phyloP scores from a whole-genome alignment of 2,888 invertebrate genomes.

The Eupithecia centaureata region DNA sequence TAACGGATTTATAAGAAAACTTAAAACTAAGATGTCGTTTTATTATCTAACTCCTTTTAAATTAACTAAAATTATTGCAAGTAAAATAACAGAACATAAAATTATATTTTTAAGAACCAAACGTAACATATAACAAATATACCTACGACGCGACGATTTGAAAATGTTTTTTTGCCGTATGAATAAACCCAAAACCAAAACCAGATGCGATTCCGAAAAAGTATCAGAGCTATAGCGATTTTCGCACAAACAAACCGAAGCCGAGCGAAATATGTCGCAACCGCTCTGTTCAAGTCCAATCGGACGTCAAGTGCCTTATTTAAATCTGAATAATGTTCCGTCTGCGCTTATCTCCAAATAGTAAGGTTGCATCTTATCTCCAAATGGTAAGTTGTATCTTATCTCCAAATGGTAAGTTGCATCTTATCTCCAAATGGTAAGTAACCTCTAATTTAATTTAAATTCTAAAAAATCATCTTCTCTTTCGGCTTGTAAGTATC shows the following conservation, averaged over 20 bases:
- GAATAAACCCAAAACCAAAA: too few relatives aligned
- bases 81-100: not conserved
- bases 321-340: not conserved
- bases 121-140: too few relatives aligned
- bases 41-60: too few relatives aligned
- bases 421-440: not conserved
- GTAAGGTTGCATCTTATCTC: too few relatives aligned
- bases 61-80: not conserved
- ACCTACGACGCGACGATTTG: too few relatives aligned
- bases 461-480: constrained; percentile 37
- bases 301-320: too few relatives aligned
- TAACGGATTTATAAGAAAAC: not conserved
- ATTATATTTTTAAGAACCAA: too few relatives aligned
- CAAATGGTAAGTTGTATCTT: not conserved
- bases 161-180: too few relatives aligned
- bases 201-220: too few relatives aligned
- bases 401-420: not conserved
- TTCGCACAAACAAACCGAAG: not conserved
- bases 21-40: too few relatives aligned
- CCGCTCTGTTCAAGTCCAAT: too few relatives aligned
- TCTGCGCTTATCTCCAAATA: not conserved
- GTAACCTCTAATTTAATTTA: too few relatives aligned
- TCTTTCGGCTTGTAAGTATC: constrained; percentile 52
- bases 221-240: not conserved
- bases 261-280: not conserved